A percentile compares a stretch with the other conserved stretches of the same genome.
Evolutionary conservation across 2,113 vertebrate genomes (phyloP).

Genomic region (Phocoena phocoena): DNA sequence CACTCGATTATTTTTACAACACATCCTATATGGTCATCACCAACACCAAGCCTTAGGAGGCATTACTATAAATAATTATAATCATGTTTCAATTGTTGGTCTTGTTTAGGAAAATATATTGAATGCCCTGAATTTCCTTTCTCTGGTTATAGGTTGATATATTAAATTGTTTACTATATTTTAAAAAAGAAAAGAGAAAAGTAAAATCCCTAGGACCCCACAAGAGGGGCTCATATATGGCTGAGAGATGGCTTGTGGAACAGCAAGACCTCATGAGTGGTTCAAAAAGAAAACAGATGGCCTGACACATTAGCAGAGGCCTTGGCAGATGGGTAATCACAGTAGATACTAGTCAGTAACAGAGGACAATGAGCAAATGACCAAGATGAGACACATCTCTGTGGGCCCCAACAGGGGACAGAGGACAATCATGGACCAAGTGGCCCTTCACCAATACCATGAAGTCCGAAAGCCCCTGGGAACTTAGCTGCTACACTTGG

Average conservation of each 20-base stretch:
- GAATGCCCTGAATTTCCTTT: background rate
- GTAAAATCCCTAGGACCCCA: background rate
- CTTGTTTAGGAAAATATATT: background rate
- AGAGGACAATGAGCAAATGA: background rate
- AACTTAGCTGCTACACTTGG: background rate
- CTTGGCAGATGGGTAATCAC: background rate
- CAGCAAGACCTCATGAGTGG: background rate
- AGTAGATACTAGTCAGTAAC: background rate
- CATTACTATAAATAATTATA: constrained; percentile 4
- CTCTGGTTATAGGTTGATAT: background rate
- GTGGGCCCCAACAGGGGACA: background rate
- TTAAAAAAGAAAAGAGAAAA: background rate
- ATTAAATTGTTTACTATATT: background rate
- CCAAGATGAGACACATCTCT: background rate
- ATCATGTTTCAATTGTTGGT: background rate
- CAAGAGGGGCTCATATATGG: background rate
- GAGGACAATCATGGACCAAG: background rate
- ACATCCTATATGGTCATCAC: background rate
- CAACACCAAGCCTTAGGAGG: background rate
- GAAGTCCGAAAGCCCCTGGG: background rate
- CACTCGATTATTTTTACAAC: background rate
- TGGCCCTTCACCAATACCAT: background rate
- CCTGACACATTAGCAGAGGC: background rate
- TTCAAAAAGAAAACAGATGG: background rate
- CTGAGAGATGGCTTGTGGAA: background rate